These are phyloP conservation scores for Alligator sinensis DNA, from an alignment of 2,113 vertebrate species.

Conservation along the genomic window DNA sequence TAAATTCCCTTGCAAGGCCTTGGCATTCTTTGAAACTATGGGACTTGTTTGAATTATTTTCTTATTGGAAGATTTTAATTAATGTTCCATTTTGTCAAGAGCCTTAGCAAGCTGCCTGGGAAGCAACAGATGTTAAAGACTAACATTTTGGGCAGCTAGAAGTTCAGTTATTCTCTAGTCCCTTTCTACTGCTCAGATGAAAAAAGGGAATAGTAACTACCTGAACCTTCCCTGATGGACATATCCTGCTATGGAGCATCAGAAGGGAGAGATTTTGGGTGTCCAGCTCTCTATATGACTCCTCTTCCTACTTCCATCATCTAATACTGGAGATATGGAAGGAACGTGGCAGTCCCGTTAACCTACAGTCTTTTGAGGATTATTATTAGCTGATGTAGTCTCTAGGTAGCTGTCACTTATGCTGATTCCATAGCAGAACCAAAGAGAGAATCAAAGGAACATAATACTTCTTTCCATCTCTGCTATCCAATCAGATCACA, in stretches of 20 bases:
- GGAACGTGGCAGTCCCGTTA: background rate
- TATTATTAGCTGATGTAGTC: background rate
- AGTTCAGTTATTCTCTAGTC: background rate
- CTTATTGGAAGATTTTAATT: background rate
- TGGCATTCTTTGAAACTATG: background rate
- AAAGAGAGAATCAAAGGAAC: background rate
- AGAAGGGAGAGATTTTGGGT: background rate
- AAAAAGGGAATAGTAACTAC: background rate
- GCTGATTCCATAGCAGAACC: fast-evolving
- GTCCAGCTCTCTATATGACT: background rate
- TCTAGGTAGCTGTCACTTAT: background rate
- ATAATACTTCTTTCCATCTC: background rate
- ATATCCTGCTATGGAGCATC: background rate
- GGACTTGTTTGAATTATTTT: background rate
- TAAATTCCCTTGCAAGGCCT: background rate
- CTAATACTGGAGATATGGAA: background rate
- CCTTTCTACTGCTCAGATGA: background rate
- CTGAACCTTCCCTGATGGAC: background rate
- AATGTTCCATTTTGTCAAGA: background rate
- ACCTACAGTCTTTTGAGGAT: fast-evolving
- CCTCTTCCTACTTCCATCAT: background rate
- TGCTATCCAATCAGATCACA: background rate
- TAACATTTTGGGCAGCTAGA: background rate
- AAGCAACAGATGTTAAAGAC: background rate
- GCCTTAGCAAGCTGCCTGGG: background rate